Evolutionary conservation across 2,888 invertebrate species (phyloP), one percentile per base, ranked within the genome.

Genomic region (Himalopsyche anomala): DNA sequence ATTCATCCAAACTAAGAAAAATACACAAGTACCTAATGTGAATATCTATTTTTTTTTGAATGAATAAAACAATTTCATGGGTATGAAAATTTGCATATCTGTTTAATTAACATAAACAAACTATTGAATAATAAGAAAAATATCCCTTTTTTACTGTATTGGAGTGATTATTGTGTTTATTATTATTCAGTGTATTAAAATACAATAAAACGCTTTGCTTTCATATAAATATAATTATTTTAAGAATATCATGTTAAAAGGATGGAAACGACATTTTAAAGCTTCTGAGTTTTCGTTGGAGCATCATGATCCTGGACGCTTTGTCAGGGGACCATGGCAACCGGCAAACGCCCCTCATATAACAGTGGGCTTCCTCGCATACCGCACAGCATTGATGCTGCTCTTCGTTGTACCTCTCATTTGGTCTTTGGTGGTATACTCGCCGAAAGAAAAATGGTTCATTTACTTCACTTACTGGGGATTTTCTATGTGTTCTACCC

Each of bases 381-480:
- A 85, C 82, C 54, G 88, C 19, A 42, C 87, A 36, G 42, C 85
- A 11, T 74, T 87, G 74, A 74, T 83, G n/a, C n/a, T 86, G 5
- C 28, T 87, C 36, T 85, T 87, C 83, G 36, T 87, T 12, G 85
- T 83, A 8, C 40, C 69, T 11, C 69, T 85, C 42, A 2, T 82
- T 19, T 88, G 88, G 88, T 85, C 88, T 42, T n/a, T 80, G 87
- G 86, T 54, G 4, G 84, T 54, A 79, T 38, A 62, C 79, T 87
- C 86, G 86, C 62, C 87, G 0, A 19, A 28, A 2, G 91, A 91
- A 87, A 93, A 92, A 90, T 94, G 94, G 94, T 92, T 92, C 87
- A 93, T 94, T 89, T 94, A 93, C 89, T 90, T 94, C 74, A 94
- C 94, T 17, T 93, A 94, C 89, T 94, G 94, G 94, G 94, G 94